These are phyloP conservation scores for Entomobrya multifasciata DNA, from an alignment of 2,888 invertebrate genomes.

Conservation along the genomic window DNA sequence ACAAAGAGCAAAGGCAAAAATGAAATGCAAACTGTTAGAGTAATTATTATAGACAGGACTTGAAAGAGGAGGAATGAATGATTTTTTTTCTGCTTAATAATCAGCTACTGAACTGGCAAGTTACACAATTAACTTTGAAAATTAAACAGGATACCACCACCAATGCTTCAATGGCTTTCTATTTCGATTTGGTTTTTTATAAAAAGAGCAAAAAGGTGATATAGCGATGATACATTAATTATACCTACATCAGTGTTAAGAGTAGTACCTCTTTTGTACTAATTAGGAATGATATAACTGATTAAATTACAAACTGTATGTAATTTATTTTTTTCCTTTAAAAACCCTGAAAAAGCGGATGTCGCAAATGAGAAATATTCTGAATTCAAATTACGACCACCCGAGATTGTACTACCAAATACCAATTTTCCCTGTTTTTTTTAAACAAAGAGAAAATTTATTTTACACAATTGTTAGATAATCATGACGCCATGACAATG, in stretches of 20 bases:
- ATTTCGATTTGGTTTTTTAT: no score
- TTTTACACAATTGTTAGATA: no score
- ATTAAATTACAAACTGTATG: not conserved
- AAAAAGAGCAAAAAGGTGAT: not conserved
- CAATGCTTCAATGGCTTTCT: no score
- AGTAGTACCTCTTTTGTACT: not conserved
- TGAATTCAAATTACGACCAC: no score
- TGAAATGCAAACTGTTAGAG: not conserved
- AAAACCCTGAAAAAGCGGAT: no score
- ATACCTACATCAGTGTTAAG: no score
- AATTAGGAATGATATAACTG: not conserved
- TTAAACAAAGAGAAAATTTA: no score
- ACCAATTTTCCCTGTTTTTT: no score
- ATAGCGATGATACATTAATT: slow-evolving; percentile 22
- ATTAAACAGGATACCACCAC: slow-evolving; percentile 20
- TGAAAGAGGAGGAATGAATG: slow-evolving; percentile 2
- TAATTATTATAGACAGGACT: slow-evolving; percentile 34
- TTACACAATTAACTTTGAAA: slow-evolving; percentile 13
- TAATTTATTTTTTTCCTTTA: not conserved
- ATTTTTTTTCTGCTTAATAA: not conserved
- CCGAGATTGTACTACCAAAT: no score
- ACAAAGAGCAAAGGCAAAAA: not conserved
- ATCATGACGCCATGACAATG: no score
- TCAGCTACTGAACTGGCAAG: slow-evolving; percentile 3
- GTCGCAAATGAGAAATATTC: no score